Evolutionary conservation across 2,113 vertebrate genomes (phyloP), one percentile per base, ranked within the genome.

Genomic region (Malurus melanocephalus): DNA sequence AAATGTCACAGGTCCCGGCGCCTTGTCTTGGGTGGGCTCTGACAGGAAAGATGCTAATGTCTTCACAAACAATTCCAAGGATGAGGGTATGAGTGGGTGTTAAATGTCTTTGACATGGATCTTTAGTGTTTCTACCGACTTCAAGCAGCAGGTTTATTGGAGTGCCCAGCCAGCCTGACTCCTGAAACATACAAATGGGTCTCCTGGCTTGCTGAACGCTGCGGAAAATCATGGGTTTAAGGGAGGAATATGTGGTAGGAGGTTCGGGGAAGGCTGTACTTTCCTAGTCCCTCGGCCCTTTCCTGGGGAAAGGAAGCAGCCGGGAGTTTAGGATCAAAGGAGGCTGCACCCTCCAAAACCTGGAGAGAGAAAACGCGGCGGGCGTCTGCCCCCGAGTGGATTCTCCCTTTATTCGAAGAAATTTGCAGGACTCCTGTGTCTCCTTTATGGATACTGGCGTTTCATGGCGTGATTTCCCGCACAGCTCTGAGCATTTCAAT

Each of bases 141-240:
- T 49, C 8, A 33, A 26, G 16, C 52, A 4, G 2, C 10, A 33
- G 60, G 16, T 57, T 49, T 35, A 20, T 43, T 74, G 11, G 20
- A 35, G 59, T 57, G 30, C 26, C 19, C 23, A 16, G 17, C 15
- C 27, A 18, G 16, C 16, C 28, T 40, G 33, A 16, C 42, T 65
- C 33, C 33, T 74, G 51, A 42, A 56, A 56, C 7, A 46, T n/a
- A 27, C n/a, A 27, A 35, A 40, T 26, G 13, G 30, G 46, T 35
- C 45, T 0, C 20, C 30, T 2, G 59, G 48, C 24, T 74, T 33
- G 24, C 24, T 45, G 66, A 38, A 4, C 3, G 65, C 3, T 8
- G 3, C n/a, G 15, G 2, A 0, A 2, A 49, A 2, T 6, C 4
- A 24, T 1, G 0, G 33, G 33, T 49, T 49, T 42, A 24, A 33